Conservation (phyloP, 2,888 invertebrate species). For the Zygogramma bicolorata region DNA sequence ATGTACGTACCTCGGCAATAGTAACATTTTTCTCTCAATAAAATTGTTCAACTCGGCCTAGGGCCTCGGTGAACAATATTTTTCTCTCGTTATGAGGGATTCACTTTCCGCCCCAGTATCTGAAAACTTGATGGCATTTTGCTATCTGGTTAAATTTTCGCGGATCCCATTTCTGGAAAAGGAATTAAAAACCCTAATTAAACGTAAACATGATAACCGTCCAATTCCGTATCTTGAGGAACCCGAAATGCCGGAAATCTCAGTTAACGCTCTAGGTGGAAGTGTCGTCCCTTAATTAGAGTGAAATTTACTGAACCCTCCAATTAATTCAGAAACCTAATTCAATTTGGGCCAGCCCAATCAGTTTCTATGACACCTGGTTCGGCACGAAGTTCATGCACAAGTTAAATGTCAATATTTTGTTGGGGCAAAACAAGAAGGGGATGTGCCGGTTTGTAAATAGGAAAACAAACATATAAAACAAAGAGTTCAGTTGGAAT, state of each 20-base stretch:
- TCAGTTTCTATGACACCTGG: conserved; percentile 34
- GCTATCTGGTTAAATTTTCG: background rate
- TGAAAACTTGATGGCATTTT: no score
- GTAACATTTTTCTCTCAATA: no score
- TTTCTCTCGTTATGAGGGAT: no score
- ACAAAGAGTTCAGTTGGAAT: no score
- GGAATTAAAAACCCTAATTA: conserved; percentile 18
- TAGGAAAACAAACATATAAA: no score
- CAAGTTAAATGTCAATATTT: background rate
- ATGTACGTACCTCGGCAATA: no score
- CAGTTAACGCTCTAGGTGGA: conserved; percentile 32
- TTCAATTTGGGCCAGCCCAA: conserved; percentile 29
- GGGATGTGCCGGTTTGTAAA: background rate
- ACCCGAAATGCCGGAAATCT: conserved; percentile 28
- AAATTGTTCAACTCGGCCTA: no score
- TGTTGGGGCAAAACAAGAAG: background rate
- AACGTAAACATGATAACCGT: conserved; percentile 22
- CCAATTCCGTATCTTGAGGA: conserved; percentile 16
- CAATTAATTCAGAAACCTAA: conserved; percentile 34
- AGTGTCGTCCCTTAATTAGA: conserved; percentile 36
- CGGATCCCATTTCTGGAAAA: background rate
- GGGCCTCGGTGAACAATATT: no score
- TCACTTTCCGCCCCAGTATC: no score
- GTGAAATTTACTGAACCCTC: conserved; percentile 35
- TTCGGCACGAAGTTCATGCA: background rate